Base-by-base conservation (phyloP, 2,113 vertebrate genomes). In the Tringa solitaria region DNA sequence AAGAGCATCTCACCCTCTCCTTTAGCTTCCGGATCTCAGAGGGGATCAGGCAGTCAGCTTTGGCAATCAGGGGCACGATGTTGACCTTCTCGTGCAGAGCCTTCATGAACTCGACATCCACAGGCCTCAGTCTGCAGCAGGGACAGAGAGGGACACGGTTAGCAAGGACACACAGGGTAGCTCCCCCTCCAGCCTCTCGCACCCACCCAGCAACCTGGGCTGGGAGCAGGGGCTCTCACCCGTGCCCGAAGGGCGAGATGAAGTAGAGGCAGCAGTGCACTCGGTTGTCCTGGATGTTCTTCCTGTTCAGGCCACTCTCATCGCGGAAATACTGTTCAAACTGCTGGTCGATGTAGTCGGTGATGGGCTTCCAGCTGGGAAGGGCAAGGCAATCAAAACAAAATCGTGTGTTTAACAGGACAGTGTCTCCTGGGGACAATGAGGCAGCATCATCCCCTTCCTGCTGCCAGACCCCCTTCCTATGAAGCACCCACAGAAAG, bases 231-330 rank as follows among this genome's bases (percentile, higher is more conserved):
- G 74, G n/a, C 80, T 45, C 90, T 98, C 97, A 99, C 99, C 99
- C 99, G 0, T 99, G 99, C 45, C 99, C 99, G 5, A 99, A 99
- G 5, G 99, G 99, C 2, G 99, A 99, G 90, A 99, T 99, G 97
- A 99, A 99, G 97, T 99, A 99, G 6, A 99, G 98, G 95, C 99
- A 99, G 98, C 99, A 99, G 80, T 99, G 99, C 80, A 99, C 99
- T 27, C 99, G 95, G 98, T 99, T 99, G 97, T 99, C 99, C 92
- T 99, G 98, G 95, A 99, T 99, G 96, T 99, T 99, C 97, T 99
- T 99, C 67, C 99, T 98, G 97, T 99, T 99, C 87, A 99, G 98
- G 48, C 99, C 99, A 0, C 99, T 99, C 97, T 99, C 99, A 9
- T 99, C 99, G 16, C 99, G 99, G 97, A 99, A 99, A 95, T 99